Evolutionary conservation across 1,140 invertebrate genomes (phyloP).

Genomic region (Sinonovacula constricta): DNA sequence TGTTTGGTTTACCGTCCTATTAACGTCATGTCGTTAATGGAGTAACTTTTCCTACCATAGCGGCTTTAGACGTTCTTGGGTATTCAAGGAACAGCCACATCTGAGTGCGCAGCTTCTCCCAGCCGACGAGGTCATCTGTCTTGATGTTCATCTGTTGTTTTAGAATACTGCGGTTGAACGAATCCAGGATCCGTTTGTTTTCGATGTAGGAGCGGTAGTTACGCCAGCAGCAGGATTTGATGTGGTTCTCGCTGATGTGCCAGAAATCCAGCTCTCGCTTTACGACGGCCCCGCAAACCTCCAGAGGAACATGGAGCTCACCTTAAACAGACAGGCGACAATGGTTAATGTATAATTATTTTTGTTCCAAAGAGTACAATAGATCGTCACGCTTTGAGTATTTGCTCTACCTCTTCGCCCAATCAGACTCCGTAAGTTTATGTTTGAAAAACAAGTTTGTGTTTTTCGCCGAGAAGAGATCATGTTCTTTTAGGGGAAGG

Average conservation of each 20-base stretch:
- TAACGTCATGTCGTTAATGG: too few relatives aligned
- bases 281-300: conserved; percentile 78
- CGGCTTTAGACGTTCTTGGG: conserved; percentile 69
- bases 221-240: conserved; percentile 76
- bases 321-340: too few relatives aligned
- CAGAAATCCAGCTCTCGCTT: conserved; percentile 79
- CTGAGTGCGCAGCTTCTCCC: conserved; percentile 68
- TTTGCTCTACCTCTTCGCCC: too few relatives aligned
- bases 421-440: too few relatives aligned
- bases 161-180: conserved; percentile 69
- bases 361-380: too few relatives aligned
- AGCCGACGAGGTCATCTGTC: conserved; percentile 65
- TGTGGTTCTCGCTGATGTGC: conserved; percentile 76
- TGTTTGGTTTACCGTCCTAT: too few relatives aligned
- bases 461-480: too few relatives aligned
- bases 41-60: conserved; percentile 73
- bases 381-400: too few relatives aligned
- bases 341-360: too few relatives aligned
- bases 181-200: conserved; percentile 73
- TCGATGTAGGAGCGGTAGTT: conserved; percentile 75
- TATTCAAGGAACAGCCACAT: conserved; percentile 74
- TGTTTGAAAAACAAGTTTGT: too few relatives aligned
- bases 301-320: conserved; percentile 78
- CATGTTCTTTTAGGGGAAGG: too few relatives aligned
- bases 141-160: conserved; percentile 67